Evolutionary conservation across 2,797 vertebrate genomes (phyloP), one percentile per base, ranked within the genome.

Genomic region (Megalops cyprinoides): DNA sequence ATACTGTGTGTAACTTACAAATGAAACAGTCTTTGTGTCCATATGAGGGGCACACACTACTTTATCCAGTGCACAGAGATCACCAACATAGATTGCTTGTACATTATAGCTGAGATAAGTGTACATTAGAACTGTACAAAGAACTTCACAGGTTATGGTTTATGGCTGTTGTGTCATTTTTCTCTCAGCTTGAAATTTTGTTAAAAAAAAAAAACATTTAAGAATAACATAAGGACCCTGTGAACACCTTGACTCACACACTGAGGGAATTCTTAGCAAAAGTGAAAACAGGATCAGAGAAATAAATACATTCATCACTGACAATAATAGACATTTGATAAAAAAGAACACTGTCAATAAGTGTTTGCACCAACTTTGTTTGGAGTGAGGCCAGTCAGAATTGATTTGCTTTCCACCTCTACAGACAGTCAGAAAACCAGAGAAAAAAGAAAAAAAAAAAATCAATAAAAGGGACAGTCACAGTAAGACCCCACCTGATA

Each of bases 291-390:
- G 90, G 91, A 91, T 93, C 91, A 89, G 91, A 92, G 91, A 95
- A 97, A 97, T 97, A 98, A 93, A 94, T 94, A 95, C 95, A 96
- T 95, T 96, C 95, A 95, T 95, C 92, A 95, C 93, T 92, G 93
- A 84, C 71, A 92, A 94, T 92, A 96, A 93, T 92, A 94, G 95
- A 98, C 95, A 97, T 96, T 95, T 96, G 95, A 97, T 96, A 94
- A 84, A 87, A 85, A 94, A 94, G 91, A 98, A 98, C 97, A 97
- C 96, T 97, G 96, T 96, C 93, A 94, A 96, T 95, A 96, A 97
- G 97, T 96, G 96, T 97, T 94, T 96, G 96, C 97, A 97, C 96
- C 97, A 94, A 96, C 93, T 95, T 96, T 95, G 94, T 95, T 92
- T 91, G 94, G 95, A 95, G 95, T 89, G 86, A 84, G 87, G 91